Percentiles rank a stretch among this genome's conserved stretches.
Evolutionary conservation across 2,113 vertebrate genomes (phyloP).

Genomic region (Podarcis muralis): DNA sequence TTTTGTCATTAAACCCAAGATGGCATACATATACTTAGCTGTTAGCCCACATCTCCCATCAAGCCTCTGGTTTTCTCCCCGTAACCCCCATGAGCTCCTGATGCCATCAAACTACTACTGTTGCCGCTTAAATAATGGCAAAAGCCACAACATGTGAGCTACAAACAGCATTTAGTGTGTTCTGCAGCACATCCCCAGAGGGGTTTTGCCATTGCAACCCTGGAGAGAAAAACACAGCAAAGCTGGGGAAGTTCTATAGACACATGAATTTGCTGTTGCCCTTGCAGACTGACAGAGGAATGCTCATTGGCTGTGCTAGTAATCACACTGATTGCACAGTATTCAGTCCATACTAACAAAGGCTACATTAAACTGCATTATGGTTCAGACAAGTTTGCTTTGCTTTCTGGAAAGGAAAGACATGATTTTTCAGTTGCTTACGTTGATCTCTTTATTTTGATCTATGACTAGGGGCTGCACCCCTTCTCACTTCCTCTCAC

Average conservation of each 20-base stretch:
- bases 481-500: too few relatives aligned
- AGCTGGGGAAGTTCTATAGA: constrained; percentile 3
- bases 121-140: neutral
- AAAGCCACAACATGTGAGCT: neutral
- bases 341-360: neutral
- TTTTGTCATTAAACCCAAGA: too few relatives aligned
- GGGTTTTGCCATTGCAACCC: neutral
- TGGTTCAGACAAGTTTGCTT: neutral
- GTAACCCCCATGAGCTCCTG: neutral
- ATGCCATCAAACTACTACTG: neutral
- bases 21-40: too few relatives aligned
- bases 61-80: too few relatives aligned
- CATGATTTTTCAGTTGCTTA: neutral
- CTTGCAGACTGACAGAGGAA: neutral
- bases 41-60: too few relatives aligned
- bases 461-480: too few relatives aligned
- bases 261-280: constrained; percentile 7
- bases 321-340: neutral
- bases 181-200: neutral
- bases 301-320: neutral
- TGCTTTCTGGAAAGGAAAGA: neutral
- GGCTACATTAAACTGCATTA: neutral
- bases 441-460: too few relatives aligned
- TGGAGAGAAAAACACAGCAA: neutral
- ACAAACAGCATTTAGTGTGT: neutral